Evolutionary conservation across 2,113 vertebrate genomes (phyloP), one percentile per base, ranked within the genome.

Genomic region (Nibea albiflora): DNA sequence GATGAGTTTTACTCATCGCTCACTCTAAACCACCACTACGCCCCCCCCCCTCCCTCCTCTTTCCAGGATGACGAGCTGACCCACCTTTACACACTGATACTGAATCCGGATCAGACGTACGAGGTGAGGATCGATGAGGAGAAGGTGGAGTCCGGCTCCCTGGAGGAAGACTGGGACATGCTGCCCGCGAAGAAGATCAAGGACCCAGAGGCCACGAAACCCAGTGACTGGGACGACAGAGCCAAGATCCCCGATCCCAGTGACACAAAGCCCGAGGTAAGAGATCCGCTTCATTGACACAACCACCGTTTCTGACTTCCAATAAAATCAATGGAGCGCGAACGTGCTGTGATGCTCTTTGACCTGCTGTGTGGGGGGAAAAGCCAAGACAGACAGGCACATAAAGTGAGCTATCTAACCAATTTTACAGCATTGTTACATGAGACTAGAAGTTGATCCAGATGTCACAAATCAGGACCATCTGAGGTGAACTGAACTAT

Each of bases 91-190:
- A 96, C 96, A 0, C 92, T 97, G 76, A 92, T 96, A 49, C 87
- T 97, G 84, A 93, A 92, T 62, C 93, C 96, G 3, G 95, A 97
- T 85, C 95, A 96, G 85, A 94, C 95, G 0, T 96, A 96, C 0
- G 71, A 96, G 78, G 96, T 97, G 62, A 95, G 91, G 90, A 93
- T 96, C 5, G 86, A 96, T 72, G 94, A 94, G 0, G 86, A 94
- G 52, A 90, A 90, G 5, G 94, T 95, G 20, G 95, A 95, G 66
- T 95, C 94, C 0, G 96, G 96, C 17, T 93, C 87, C 47, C 78
- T 97, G 19, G 95, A 96, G 80, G 95, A 96, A 0, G 94, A 97
- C 88, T 97, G 96, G 95, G 94, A 96, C 42, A 83, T 97, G 42
- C 91, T 94, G n/a, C 95, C 93, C 0, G 53, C 90, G 0, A 94